Evolutionary conservation across 2,113 vertebrate species (phyloP).

Genomic region (Myanophis thanlyinensis): DNA sequence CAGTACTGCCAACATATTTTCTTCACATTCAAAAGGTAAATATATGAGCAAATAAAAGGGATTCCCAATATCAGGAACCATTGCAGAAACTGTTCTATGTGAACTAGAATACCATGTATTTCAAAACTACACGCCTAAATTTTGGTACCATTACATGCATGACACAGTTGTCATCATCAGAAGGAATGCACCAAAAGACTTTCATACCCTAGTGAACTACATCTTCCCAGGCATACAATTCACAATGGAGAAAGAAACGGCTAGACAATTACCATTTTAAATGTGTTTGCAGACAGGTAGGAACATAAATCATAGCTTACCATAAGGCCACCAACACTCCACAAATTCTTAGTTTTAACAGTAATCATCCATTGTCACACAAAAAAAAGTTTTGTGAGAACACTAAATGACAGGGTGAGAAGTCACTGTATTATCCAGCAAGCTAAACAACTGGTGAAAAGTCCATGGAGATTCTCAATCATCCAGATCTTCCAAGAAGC

Average conservation of each 20-base stretch:
- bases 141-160: background rate
- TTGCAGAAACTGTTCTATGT: background rate
- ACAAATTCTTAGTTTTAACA: background rate
- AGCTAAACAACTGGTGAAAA: background rate
- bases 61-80: background rate
- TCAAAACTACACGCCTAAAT: background rate
- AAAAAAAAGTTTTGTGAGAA: background rate
- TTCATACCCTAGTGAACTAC: background rate
- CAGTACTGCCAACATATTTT: background rate
- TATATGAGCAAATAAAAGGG: background rate
- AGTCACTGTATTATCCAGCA: background rate
- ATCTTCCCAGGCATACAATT: background rate
- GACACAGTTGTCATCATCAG: background rate
- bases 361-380: background rate
- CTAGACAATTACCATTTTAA: background rate
- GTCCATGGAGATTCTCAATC: too few species aligned
- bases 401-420: background rate
- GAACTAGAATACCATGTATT: background rate
- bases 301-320: background rate
- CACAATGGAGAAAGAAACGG: background rate
- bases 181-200: background rate
- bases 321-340: background rate
- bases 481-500: too few species aligned
- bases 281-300: background rate
- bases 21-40: background rate